Percentiles rank a stretch among this genome's conserved stretches.
Conservation (phyloP, 2,113 vertebrate genomes). For the Grantiella picta region DNA sequence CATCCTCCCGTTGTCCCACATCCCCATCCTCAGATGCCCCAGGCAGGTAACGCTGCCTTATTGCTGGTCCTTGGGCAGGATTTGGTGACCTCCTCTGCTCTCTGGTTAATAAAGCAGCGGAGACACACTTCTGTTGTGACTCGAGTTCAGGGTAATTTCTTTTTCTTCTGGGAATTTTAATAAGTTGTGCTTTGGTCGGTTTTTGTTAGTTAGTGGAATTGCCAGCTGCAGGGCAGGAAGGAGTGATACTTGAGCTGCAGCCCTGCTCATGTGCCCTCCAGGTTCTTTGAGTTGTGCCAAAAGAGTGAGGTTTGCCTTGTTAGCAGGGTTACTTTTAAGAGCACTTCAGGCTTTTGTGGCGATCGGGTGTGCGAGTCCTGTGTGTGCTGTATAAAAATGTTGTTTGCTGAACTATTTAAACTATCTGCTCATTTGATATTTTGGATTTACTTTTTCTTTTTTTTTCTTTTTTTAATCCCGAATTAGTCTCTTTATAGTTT, state of each 20-base stretch:
- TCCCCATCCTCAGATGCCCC: accelerated
- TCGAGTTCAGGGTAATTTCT: not conserved
- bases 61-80: not conserved
- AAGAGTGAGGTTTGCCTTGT: not conserved
- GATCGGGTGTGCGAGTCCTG: not conserved
- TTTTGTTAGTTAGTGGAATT: not conserved
- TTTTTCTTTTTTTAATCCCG: not conserved
- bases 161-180: not conserved
- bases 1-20: accelerated
- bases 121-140: not conserved
- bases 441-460: not conserved
- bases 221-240: not conserved
- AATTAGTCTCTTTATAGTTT: not conserved
- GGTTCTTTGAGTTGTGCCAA: not conserved
- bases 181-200: not conserved
- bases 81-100: not conserved
- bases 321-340: not conserved
- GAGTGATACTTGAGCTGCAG: not conserved
- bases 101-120: accelerated
- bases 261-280: not conserved
- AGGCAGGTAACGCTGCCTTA: accelerated
- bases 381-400: not conserved
- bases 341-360: not conserved
- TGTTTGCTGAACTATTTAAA: not conserved
- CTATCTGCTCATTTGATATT: not conserved